Conservation (phyloP, 2,888 invertebrate species). For the Drosophila fungiperda region DNA sequence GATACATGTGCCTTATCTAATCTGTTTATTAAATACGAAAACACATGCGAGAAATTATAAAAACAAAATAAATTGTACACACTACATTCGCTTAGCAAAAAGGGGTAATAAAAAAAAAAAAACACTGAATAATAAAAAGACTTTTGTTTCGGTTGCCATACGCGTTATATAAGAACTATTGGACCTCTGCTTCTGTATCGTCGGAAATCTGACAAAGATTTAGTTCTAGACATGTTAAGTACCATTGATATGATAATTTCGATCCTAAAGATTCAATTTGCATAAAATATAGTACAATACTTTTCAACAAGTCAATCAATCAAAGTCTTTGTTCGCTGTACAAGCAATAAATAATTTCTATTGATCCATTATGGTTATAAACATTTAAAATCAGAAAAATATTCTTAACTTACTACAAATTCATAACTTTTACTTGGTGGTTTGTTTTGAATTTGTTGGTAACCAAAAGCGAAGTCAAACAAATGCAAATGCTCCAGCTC, state of each 20-base stretch:
- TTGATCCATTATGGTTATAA: not conserved
- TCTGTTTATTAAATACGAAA: slow-evolving; percentile 73
- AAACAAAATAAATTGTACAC: slow-evolving; percentile 41
- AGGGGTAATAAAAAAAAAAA: not conserved
- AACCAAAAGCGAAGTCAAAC: slow-evolving; percentile 17
- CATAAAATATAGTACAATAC: not conserved
- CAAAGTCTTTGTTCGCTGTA: not conserved
- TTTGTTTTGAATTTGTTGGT: slow-evolving; percentile 5
- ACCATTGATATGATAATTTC: slow-evolving; percentile 5
- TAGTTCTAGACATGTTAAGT: not conserved
- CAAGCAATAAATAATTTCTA: not conserved
- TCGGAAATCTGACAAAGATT: not conserved
- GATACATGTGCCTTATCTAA: slow-evolving; percentile 65
- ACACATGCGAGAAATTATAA: slow-evolving; percentile 69
- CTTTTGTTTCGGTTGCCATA: slow-evolving; percentile 48
- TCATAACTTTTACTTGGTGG: not conserved
- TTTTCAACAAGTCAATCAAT: not conserved
- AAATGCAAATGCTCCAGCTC: slow-evolving; percentile 21
- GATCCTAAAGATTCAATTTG: not conserved
- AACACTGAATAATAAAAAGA: slow-evolving; percentile 22
- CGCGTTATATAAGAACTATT: slow-evolving; percentile 18
- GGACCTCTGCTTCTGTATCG: not conserved
- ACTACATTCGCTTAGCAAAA: slow-evolving; percentile 29
- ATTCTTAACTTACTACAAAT: not conserved
- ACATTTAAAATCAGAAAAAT: not conserved